Conservation (phyloP, 2,888 invertebrate genomes). For the Chloromyia formosa region DNA sequence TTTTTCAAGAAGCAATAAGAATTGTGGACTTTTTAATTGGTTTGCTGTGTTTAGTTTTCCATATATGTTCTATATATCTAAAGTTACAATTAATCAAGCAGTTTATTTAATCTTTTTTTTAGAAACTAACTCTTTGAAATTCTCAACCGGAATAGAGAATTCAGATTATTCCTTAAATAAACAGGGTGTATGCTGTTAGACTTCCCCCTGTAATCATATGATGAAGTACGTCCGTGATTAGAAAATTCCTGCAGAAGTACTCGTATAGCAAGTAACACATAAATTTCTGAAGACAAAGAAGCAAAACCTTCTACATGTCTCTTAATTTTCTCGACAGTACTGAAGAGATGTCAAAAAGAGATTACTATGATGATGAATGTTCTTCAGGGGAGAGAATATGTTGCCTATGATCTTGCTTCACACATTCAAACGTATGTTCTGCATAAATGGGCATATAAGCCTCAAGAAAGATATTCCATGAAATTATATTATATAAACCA, state of each 20-base stretch:
- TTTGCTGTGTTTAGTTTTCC: no score
- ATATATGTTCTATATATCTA: no score
- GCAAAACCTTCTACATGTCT: constrained; percentile 48
- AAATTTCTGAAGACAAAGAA: constrained; percentile 30
- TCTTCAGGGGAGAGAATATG: constrained; percentile 27
- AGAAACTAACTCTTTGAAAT: no score
- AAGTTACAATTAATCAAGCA: no score
- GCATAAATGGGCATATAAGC: neutral
- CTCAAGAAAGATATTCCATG: neutral
- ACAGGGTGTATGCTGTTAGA: no score
- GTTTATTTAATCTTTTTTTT: no score
- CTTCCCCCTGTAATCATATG: no score
- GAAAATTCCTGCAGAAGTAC: neutral
- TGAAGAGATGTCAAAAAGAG: constrained; percentile 51
- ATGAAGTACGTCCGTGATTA: neutral
- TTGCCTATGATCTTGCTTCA: neutral
- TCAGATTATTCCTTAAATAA: no score
- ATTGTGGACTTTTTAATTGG: no score
- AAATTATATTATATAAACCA: neutral
- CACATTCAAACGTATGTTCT: neutral
- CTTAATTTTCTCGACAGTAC: constrained; percentile 51
- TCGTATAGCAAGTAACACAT: constrained; percentile 13
- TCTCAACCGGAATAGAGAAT: no score
- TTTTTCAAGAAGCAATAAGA: no score
- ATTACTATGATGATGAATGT: constrained; percentile 52